Conservation (phyloP, 2,113 vertebrate species). For the Talpa occidentalis region DNA sequence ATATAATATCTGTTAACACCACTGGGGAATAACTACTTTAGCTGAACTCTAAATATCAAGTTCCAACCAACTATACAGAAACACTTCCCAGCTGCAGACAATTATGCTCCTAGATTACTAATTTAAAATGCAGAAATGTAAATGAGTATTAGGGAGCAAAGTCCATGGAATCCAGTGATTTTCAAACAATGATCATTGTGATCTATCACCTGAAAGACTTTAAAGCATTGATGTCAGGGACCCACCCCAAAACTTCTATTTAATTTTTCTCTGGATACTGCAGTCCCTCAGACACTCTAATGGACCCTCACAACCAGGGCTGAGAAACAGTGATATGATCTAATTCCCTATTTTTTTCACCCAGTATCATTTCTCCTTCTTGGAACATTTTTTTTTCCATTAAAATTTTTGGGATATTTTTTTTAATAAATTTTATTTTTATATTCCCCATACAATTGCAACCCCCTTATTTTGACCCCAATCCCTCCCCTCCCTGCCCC, state of each 20-base stretch:
- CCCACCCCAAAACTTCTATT: neutral
- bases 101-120: neutral
- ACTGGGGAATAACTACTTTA: neutral
- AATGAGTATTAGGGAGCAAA: neutral
- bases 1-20: neutral
- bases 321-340: neutral
- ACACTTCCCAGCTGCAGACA: neutral
- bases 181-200: neutral
- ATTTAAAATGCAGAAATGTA: slow-evolving; percentile 34
- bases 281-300: neutral
- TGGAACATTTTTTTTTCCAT: neutral
- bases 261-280: neutral
- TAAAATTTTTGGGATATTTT: too few relatives aligned
- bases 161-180: neutral
- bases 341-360: slow-evolving; percentile 16
- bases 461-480: too few relatives aligned
- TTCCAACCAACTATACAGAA: neutral
- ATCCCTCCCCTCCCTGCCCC: too few relatives aligned
- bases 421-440: too few relatives aligned
- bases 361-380: neutral
- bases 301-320: neutral
- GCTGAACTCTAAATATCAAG: slow-evolving; percentile 43
- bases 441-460: too few relatives aligned
- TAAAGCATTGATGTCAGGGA: neutral
- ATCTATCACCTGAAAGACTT: neutral